phyloP scores from a whole-genome alignment of 1,140 invertebrate genomes.

The Hycleus cichorii region DNA sequence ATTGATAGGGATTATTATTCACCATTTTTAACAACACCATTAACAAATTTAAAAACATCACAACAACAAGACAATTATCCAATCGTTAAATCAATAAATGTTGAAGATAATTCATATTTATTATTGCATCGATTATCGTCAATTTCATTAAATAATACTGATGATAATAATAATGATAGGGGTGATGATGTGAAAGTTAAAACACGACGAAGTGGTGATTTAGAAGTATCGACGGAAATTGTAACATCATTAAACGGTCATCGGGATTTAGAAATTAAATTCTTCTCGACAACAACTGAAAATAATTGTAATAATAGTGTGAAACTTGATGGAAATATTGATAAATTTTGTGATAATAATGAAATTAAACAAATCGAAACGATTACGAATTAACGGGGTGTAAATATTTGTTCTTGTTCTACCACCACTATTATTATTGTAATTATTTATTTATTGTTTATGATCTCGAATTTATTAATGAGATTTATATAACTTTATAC shows the following conservation, averaged over 20 bases:
- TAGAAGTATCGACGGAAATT: slow-evolving; percentile 70
- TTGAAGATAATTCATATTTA: background rate
- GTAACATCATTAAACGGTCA: slow-evolving; percentile 69
- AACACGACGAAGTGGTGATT: slow-evolving; percentile 35
- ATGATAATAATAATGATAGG: background rate
- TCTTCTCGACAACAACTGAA: slow-evolving; percentile 44
- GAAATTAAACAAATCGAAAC: too few relatives aligned
- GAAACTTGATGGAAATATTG: background rate
- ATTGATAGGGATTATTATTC: slow-evolving; percentile 50
- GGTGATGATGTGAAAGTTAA: background rate
- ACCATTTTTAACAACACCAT: slow-evolving; percentile 42
- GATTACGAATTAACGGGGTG: background rate
- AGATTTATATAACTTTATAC: too few relatives aligned
- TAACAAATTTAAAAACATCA: slow-evolving; percentile 3
- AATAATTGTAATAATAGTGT: background rate
- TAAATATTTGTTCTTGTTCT: too few relatives aligned
- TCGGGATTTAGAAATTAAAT: slow-evolving; percentile 68
- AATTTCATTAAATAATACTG: background rate
- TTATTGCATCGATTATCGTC: background rate
- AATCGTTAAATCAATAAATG: background rate
- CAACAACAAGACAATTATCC: background rate
- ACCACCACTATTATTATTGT: too few relatives aligned
- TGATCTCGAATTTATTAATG: too few relatives aligned
- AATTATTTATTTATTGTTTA: too few relatives aligned
- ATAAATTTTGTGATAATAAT: background rate